phyloP scores from a whole-genome alignment of 2,113 vertebrate genomes.

The Hydrolagus affinis region DNA sequence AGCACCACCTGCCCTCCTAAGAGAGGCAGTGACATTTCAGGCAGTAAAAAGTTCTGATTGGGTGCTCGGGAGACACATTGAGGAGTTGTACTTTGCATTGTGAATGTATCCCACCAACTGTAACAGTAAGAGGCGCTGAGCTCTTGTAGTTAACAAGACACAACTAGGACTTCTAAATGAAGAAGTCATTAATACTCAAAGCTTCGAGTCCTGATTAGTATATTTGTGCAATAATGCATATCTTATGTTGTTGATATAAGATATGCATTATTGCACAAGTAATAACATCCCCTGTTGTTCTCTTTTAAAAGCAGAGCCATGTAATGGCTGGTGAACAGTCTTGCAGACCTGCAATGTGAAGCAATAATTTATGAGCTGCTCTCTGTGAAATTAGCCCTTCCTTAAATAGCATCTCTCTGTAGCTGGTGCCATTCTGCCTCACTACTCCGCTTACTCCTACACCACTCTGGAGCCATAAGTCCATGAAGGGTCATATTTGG shows the following conservation, averaged over 20 bases:
- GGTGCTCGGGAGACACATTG: too few species aligned
- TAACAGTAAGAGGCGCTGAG: neutral
- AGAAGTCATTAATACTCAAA: conserved; percentile 12
- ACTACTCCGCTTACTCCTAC: conserved; percentile 8
- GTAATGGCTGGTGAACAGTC: conserved; percentile 11
- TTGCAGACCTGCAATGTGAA: neutral
- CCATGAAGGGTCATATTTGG: too few species aligned
- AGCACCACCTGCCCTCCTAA: too few species aligned
- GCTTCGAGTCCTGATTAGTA: neutral
- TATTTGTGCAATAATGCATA: too few species aligned
- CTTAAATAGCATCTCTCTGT: neutral
- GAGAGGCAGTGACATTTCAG: too few species aligned
- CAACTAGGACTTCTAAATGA: conserved; percentile 1
- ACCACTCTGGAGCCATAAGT: neutral
- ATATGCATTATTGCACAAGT: conserved; percentile 15
- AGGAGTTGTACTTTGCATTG: too few species aligned
- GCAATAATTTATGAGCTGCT: conserved; percentile 16
- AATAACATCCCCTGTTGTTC: neutral
- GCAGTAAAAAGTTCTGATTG: too few species aligned
- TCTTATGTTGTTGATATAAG: neutral
- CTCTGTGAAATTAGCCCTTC: neutral
- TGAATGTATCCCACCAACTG: neutral
- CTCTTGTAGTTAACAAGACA: conserved; percentile 7
- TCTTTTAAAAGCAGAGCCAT: neutral
- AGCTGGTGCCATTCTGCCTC: neutral